Percentiles rank a stretch among this genome's conserved stretches.
Conservation (phyloP, 2,113 vertebrate species). For the Nettapus auritus region DNA sequence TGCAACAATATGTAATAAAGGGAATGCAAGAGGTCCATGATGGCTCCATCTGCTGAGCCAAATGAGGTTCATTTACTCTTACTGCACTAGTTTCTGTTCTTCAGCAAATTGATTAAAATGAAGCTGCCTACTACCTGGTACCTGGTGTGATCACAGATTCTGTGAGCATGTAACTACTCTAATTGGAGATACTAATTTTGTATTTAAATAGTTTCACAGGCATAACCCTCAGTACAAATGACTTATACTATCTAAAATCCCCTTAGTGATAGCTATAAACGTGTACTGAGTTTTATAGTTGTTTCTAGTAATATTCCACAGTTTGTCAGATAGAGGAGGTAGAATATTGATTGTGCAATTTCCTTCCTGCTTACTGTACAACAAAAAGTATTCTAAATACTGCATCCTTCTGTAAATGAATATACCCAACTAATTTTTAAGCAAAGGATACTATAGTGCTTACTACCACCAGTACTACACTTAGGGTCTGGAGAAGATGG, state of each 20-base stretch:
- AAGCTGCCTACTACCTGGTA: background rate
- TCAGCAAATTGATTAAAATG: background rate
- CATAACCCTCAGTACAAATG: background rate
- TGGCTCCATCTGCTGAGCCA: background rate
- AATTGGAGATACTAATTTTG: background rate
- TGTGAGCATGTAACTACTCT: background rate
- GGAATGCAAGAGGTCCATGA: background rate
- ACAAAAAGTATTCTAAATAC: background rate
- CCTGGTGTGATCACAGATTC: background rate
- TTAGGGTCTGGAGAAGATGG: background rate
- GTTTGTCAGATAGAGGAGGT: background rate
- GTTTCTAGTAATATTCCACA: background rate
- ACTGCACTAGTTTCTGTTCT: background rate
- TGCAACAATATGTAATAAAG: background rate
- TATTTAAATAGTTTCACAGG: background rate
- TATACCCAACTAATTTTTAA: background rate
- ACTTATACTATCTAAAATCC: background rate
- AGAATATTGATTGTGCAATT: background rate
- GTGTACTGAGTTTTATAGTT: background rate
- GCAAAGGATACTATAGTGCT: background rate
- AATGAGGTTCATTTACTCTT: background rate
- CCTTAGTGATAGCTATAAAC: background rate
- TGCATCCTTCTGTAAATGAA: background rate
- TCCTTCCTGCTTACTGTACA: background rate
- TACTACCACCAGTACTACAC: background rate